phyloP scores from a whole-genome alignment of 2,797 vertebrate species.

The Ceryle rudis region DNA sequence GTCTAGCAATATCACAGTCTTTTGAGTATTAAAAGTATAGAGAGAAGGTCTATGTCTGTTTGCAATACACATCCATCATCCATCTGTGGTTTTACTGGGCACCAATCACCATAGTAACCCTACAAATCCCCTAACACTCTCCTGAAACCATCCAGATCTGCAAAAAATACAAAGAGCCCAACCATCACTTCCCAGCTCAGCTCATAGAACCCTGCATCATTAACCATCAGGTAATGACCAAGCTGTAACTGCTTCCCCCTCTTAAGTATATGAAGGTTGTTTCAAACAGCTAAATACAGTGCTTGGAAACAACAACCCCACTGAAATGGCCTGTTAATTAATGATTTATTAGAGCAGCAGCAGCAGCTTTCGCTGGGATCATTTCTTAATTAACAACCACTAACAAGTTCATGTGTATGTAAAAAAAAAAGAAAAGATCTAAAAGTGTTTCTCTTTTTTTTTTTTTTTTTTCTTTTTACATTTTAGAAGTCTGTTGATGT shows the following conservation, averaged over 20 bases:
- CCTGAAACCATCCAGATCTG: neutral
- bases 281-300: constrained; percentile 14
- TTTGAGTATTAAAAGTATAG: neutral
- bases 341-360: constrained; percentile 73
- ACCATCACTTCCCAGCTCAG: neutral
- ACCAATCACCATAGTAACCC: constrained; percentile 20
- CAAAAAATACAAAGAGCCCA: neutral
- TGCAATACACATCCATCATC: neutral
- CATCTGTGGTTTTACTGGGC: neutral
- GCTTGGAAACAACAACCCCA: constrained; percentile 35
- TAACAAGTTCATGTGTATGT: constrained; percentile 45
- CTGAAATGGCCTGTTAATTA: constrained; percentile 71
- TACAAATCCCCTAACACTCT: neutral
- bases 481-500: neutral
- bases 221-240: constrained; percentile 61
- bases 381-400: constrained; percentile 76
- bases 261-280: neutral
- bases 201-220: constrained; percentile 19
- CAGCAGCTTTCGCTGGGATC: constrained; percentile 59
- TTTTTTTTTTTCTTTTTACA: neutral
- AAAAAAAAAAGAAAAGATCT: neutral
- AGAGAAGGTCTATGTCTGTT: neutral
- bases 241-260: neutral
- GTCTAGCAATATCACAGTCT: neutral
- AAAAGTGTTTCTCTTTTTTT: neutral